These are phyloP conservation scores for Lordiphosa andalusiaca DNA, from an alignment of 2,888 invertebrate genomes.

Conservation along the genomic window DNA sequence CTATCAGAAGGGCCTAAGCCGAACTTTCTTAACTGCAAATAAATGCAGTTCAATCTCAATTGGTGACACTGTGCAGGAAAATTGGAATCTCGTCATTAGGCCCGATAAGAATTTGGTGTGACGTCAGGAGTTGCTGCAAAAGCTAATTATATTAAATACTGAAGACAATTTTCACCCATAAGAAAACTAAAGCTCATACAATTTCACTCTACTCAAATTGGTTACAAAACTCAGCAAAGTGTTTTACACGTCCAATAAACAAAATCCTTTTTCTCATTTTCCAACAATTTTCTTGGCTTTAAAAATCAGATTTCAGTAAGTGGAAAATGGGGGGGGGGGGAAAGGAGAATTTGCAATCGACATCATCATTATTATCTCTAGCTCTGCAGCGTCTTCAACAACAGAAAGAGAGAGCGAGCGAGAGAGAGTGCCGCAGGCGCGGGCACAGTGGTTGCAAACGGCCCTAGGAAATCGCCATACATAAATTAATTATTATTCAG, in stretches of 20 bases:
- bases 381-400: constrained; percentile 10
- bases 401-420: constrained; percentile 2
- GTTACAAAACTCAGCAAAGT: constrained; percentile 44
- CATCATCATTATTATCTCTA: constrained; percentile 21
- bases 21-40: too few relatives aligned
- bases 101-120: constrained; percentile 10
- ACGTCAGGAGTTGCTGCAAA: constrained; percentile 4
- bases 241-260: constrained; percentile 44
- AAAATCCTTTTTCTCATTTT: constrained; percentile 29
- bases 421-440: constrained; percentile 40
- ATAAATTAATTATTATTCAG: too few relatives aligned
- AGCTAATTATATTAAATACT: constrained; percentile 9
- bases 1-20: too few relatives aligned
- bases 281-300: constrained; percentile 26
- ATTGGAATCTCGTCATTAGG: constrained; percentile 1
- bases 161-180: neutral
- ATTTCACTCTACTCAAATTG: constrained; percentile 32
- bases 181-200: constrained; percentile 5
- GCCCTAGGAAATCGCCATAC: too few relatives aligned
- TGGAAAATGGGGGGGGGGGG: constrained; percentile 27
- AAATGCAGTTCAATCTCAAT: too few relatives aligned
- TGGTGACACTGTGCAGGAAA: too few relatives aligned
- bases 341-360: constrained; percentile 15
- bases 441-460: too few relatives aligned
- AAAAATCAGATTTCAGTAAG: constrained; percentile 27